Evolutionary conservation across 2,888 invertebrate genomes (phyloP), one percentile per base, ranked within the genome.

Genomic region (Oxycera nigricornis): DNA sequence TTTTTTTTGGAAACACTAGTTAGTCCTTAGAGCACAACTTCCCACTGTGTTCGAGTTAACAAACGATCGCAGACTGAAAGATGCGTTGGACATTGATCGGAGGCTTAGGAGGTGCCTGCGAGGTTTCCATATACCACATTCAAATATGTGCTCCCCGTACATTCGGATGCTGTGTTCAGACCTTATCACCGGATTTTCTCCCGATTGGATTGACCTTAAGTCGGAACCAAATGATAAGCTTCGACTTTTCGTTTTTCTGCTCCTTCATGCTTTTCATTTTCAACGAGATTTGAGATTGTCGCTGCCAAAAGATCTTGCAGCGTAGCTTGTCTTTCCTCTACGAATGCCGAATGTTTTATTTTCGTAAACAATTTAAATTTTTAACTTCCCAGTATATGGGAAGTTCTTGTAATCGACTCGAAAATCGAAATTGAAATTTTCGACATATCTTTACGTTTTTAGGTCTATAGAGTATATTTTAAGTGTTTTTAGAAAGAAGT

Each of bases 151-250:
- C 26, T 39, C 65, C 39, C 39, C 20, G 41, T 35, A 24, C 65
- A 30, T 20, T 39, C 22, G 14, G 41, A 30, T 39, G 11, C 9
- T 22, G n/a, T 30, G 24, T 30, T 55, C 39, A 46, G 26, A 24
- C 46, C 52, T 70, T 70, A 70, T 70, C 70, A 70, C 52, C 55
- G 70, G 70, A 70, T 55, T 70, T 55, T 70, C 70, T 70, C 70
- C 22, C 52, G 52, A 70, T 55, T 70, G 65, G 65, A 41, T 41
- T 65, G 70, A 70, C 70, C 70, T 70, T 52, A 70, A 70, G 70
- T 70, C 52, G 70, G 17, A 70, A 46, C 70, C 70, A 55, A n/a
- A 55, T 70, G 70, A 70, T 70, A 70, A 70, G n/a, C 24, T 65
- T 65, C 7, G 39, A 11, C 65, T 65, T 65, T 31, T 61, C 20